Evolutionary conservation across 2,888 invertebrate species (phyloP).

Genomic region (Aleiodes alternator): DNA sequence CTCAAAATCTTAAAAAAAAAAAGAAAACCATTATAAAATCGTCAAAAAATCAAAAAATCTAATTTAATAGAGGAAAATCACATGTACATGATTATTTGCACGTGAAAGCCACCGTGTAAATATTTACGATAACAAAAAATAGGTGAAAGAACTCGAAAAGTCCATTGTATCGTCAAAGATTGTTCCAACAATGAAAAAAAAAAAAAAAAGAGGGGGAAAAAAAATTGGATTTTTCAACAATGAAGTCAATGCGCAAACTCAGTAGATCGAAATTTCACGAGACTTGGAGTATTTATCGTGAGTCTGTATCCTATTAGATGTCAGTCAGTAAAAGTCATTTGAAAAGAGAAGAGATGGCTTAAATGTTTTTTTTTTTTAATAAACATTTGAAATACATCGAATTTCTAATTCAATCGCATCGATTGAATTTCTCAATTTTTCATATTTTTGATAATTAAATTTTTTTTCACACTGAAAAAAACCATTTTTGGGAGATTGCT

Average conservation of each 20-base stretch:
- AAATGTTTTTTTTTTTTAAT: constrained; percentile 39
- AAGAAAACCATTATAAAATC: too few relatives aligned
- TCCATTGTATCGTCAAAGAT: neutral
- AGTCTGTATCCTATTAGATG: constrained; percentile 54
- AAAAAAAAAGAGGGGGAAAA: constrained; percentile 34
- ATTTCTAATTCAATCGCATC: neutral
- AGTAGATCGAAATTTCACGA: constrained; percentile 33
- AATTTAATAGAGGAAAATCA: constrained; percentile 5
- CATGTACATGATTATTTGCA: constrained; percentile 19
- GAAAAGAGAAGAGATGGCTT: constrained; percentile 54
- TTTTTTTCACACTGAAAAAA: constrained; percentile 21
- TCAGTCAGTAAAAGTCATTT: constrained; percentile 61
- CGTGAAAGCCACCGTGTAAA: constrained; percentile 41
- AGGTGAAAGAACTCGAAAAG: constrained; percentile 54
- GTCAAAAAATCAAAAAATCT: neutral
- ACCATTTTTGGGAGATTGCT: constrained; percentile 27
- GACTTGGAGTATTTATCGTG: constrained; percentile 61
- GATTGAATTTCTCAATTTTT: neutral
- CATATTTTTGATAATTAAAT: neutral
- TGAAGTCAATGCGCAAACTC: constrained; percentile 58
- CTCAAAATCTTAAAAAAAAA: too few relatives aligned
- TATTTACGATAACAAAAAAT: constrained; percentile 46
- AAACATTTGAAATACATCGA: neutral
- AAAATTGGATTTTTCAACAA: neutral
- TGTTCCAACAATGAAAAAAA: constrained; percentile 46